phyloP scores from a whole-genome alignment of 2,113 vertebrate species.

The Myxocyprinus asiaticus region DNA sequence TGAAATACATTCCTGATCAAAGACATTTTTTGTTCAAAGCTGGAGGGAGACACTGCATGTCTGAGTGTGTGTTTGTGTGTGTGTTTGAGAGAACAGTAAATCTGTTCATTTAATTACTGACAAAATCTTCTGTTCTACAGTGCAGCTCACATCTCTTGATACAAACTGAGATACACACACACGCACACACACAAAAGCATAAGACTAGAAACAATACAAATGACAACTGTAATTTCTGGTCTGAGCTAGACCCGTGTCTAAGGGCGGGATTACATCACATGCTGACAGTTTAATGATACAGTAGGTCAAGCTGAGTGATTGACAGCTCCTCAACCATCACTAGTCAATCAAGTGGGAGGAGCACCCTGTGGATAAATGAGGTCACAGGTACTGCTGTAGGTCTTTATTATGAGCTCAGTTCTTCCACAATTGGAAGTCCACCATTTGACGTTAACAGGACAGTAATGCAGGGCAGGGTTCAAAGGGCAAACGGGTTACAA shows the following conservation, averaged over 20 bases:
- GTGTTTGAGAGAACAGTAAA: neutral
- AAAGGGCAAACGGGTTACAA: neutral
- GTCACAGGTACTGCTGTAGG: neutral
- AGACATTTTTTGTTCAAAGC: conserved; percentile 17
- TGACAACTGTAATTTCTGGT: too few relatives aligned
- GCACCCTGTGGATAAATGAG: neutral
- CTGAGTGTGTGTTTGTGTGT: neutral
- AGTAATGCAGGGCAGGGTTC: neutral
- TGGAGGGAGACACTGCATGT: neutral
- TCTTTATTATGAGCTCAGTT: neutral
- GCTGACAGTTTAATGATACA: conserved; percentile 40
- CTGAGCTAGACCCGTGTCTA: neutral
- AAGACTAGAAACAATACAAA: too few relatives aligned
- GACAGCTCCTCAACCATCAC: conserved; percentile 1
- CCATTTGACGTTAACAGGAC: neutral
- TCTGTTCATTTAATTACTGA: neutral
- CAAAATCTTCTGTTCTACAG: neutral
- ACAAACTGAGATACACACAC: neutral
- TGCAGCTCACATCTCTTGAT: neutral
- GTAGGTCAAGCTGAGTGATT: conserved; percentile 17
- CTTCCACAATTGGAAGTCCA: neutral
- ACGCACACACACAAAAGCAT: neutral
- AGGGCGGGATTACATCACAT: conserved; percentile 8
- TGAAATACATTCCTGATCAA: conserved; percentile 38
- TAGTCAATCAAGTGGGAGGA: neutral